phyloP scores from a whole-genome alignment of 2,888 invertebrate species.

The Melieria picta region DNA sequence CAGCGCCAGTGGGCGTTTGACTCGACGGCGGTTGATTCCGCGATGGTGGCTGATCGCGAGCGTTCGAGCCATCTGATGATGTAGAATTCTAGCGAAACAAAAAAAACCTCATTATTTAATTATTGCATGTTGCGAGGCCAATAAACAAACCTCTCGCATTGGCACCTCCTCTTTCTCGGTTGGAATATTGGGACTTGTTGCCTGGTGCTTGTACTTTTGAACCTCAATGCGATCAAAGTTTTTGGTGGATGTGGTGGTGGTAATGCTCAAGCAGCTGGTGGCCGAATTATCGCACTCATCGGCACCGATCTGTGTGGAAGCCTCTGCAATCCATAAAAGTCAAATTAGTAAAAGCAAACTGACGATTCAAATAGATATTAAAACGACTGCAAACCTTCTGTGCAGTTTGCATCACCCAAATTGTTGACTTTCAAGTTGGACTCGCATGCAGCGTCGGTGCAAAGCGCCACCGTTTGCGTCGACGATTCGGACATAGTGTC shows the following conservation, averaged over 20 bases:
- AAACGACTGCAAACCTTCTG: slow-evolving; percentile 14
- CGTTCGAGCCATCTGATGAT: slow-evolving; percentile 20
- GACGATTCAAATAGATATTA: neutral
- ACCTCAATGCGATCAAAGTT: slow-evolving; percentile 63
- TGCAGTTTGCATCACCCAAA: slow-evolving; percentile 3
- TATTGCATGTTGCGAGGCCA: neutral
- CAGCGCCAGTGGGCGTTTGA: slow-evolving; percentile 48
- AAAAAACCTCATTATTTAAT: slow-evolving; percentile 1
- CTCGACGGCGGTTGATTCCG: slow-evolving; percentile 44
- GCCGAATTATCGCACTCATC: slow-evolving; percentile 60
- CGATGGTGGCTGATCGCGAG: slow-evolving; percentile 24
- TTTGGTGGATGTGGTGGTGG: slow-evolving; percentile 60
- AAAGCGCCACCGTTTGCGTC: slow-evolving; percentile 50
- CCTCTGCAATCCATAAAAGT: slow-evolving; percentile 24
- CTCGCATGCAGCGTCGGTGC: slow-evolving; percentile 31
- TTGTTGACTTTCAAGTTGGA: no score
- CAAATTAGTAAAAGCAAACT: neutral
- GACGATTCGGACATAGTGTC: slow-evolving; percentile 55
- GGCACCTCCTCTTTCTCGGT: slow-evolving; percentile 50
- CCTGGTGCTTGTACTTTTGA: slow-evolving; percentile 66
- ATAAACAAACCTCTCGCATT: slow-evolving; percentile 39
- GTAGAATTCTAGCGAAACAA: slow-evolving; percentile 22
- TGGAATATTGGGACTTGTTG: slow-evolving; percentile 66
- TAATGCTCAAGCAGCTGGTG: slow-evolving; percentile 57
- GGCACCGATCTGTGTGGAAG: slow-evolving; percentile 42